Evolutionary conservation across 2,888 invertebrate genomes (phyloP), one percentile per base, ranked within the genome.

Genomic region (Trisateles emortualis): DNA sequence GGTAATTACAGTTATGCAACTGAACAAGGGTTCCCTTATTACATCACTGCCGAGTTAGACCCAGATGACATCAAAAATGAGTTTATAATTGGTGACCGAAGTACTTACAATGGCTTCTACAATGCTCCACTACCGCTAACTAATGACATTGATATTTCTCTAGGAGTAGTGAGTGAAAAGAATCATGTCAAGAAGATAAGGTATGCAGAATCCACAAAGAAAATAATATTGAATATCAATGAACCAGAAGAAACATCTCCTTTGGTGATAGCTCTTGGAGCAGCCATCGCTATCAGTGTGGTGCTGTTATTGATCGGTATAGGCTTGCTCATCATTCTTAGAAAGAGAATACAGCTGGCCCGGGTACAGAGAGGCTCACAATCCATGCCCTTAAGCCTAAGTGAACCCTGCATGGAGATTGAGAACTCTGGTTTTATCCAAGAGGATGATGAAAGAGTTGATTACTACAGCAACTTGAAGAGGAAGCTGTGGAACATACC

Each of bases 31-130:
- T 82, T 95, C 3, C 95, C 95, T 1, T 98, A 97, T 81, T 98
- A 98, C 78, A 95, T 98, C 24, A 94, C 97, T 4, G 98, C 97
- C 0, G 96, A 97, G 83, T 86, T 98, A 55, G 94, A 95, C 48
- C 95, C 96, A 16, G 93, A 95, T 64, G 94, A 95, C 58, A 93
- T 95, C 8, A 87, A 94, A 36, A 92, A 94, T 67, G 93, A 94
- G 46, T 98, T 98, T 84, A 90, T 94, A 0, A 95, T 98, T 38
- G 98, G 98, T 3, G 96, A 98, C 85, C 94, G 94, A 8, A 93
- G 91, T 57, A 94, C 88, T 2, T 96, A 97, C 78, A 96, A 96
- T 59, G 95, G 94, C 0, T 97, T 95, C 78, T 95, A 94, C 65
- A 98, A 98, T 90, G 95, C 95, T 1, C 96, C 96, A 0, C 82